These are phyloP conservation scores for Aleiodes alternator DNA, from an alignment of 2,888 invertebrate species.

Conservation along the genomic window DNA sequence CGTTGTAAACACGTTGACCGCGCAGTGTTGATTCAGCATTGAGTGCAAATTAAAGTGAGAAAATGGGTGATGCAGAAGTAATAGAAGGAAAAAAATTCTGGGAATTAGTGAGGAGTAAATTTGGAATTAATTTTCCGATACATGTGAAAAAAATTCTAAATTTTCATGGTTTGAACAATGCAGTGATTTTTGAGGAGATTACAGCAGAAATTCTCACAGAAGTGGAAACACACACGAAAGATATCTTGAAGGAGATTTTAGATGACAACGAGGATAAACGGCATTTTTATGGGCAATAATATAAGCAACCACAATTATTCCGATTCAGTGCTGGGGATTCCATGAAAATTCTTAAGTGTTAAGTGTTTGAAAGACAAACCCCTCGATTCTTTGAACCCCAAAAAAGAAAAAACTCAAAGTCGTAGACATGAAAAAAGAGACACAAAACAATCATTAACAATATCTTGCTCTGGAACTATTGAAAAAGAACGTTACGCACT, in stretches of 20 bases:
- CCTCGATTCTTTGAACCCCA: not conserved
- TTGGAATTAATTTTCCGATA: not conserved
- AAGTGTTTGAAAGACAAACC: not conserved
- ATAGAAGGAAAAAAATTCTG: not conserved
- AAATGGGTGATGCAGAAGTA: not conserved
- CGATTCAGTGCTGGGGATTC: not conserved
- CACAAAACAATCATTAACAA: conserved; percentile 7
- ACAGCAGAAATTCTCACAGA: not conserved
- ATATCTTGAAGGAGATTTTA: not conserved
- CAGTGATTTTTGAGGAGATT: not conserved
- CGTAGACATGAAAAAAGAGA: not conserved
- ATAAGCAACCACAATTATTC: conserved; percentile 3
- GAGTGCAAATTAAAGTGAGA: not conserved
- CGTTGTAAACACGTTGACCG: too few species aligned
- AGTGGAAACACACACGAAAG: not conserved
- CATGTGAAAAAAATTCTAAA: not conserved
- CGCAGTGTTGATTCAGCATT: too few species aligned
- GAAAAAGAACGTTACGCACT: not conserved
- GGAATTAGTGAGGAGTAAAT: not conserved
- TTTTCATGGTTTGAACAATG: not conserved
- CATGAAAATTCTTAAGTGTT: not conserved
- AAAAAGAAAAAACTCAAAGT: not conserved
- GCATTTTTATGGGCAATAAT: too few species aligned
- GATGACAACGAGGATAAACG: not conserved
- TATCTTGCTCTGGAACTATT: not conserved